Base-by-base conservation (phyloP, 2,888 invertebrate species). In the Agrochola macilenta region DNA sequence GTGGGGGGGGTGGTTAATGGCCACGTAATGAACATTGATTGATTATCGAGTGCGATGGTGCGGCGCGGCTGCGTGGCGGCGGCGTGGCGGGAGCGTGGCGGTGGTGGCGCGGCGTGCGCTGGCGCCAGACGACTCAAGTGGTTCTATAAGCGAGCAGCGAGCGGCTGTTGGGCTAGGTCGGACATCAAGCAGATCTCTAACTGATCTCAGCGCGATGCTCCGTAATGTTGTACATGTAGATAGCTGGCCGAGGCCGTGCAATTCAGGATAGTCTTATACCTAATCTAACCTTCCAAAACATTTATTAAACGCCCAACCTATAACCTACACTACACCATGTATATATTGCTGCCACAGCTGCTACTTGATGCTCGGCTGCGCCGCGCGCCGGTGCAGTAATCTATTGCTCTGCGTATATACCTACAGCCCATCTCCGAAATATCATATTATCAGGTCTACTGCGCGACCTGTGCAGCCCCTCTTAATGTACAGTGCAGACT, bases 11-110 rank as follows among this genome's bases (percentile, higher is more conserved):
- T 26, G 75, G 66, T 79, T 85, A 85, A 87, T 81, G 87, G 84
- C 82, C 69, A 79, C 85, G 89, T 89, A 91, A 91, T 92, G 90
- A 91, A 92, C 91, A 91, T 90, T 93, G 94, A 94, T 93, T 93
- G 94, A 94, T 93, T 92, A 93, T 94, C 93, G 91, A 91, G 89
- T 91, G 93, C 90, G 93, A 93, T 90, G 90, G 90, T 77, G 43
- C 52, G 60, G 69, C 35, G 61, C 68, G 65, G 75, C 26, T 11
- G 58, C 79, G 74, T 46, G 46, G 74, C 70, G 57, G 69, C 46
- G 5, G 61, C 74, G 74, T 14, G 46, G 43, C 58, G 66, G 90
- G 88, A 89, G 90, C 87, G 86, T 86, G 68, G 74, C 75, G 76
- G 64, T 26, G 30, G 71, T 83, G 79, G 69, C 78, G 70, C 74